Percentiles rank a stretch among this genome's conserved stretches.
phyloP scores from a whole-genome alignment of 2,888 invertebrate species.

The Mayetiola destructor region DNA sequence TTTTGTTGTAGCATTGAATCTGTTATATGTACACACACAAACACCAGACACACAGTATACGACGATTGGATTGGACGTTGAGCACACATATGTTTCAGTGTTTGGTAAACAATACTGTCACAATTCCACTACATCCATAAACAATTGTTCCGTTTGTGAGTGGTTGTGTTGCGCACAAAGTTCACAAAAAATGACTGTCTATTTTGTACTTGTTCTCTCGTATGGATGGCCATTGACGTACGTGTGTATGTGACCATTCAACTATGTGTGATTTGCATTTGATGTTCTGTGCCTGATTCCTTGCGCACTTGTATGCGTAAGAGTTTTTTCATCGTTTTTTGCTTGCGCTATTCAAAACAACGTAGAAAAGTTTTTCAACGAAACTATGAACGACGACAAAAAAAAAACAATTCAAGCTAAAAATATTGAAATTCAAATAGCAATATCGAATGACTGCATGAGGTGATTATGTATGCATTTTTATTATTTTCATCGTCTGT shows the following conservation, averaged over 20 bases:
- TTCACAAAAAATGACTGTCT: too few species aligned
- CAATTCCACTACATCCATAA: not conserved
- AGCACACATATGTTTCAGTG: not conserved
- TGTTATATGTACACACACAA: not conserved
- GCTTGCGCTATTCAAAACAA: not conserved
- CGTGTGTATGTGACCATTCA: not conserved
- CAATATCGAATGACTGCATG: too few species aligned
- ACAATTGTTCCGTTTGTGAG: not conserved
- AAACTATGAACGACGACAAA: not conserved
- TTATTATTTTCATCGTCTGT: too few species aligned
- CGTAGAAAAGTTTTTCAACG: slow-evolving; percentile 7
- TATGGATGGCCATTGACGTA: not conserved
- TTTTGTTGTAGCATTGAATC: not conserved
- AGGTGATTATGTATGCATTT: too few species aligned
- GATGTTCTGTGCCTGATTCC: not conserved
- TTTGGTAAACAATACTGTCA: slow-evolving; percentile 4
- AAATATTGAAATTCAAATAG: too few species aligned
- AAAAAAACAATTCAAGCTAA: not conserved
- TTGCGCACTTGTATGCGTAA: not conserved
- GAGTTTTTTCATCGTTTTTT: not conserved
- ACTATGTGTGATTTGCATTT: not conserved
- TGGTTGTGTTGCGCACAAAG: slow-evolving; percentile 3
- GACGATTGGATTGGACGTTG: too few species aligned
- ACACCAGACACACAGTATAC: too few species aligned
- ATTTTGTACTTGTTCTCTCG: too few species aligned